Percentiles rank a stretch among this genome's conserved stretches.
Evolutionary conservation across 2,797 vertebrate genomes (phyloP).

Genomic region (Betta splendens): DNA sequence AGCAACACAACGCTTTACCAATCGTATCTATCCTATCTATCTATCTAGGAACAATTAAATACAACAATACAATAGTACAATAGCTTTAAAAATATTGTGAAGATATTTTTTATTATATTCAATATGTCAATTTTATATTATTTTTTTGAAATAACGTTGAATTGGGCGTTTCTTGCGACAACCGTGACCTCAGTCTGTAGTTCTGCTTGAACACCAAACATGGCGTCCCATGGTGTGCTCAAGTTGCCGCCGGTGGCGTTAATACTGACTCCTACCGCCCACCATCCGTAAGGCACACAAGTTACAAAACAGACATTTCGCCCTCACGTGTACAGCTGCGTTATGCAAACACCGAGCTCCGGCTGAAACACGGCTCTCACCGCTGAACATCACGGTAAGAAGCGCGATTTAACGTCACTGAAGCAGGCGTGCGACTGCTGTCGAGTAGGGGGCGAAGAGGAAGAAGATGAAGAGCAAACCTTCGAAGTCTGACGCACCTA

Average conservation of each 20-base stretch:
- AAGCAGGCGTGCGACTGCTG: not conserved
- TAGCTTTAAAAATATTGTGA: too few relatives aligned
- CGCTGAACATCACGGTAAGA: constrained; percentile 18
- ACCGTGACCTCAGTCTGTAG: constrained; percentile 18
- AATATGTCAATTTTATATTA: too few relatives aligned
- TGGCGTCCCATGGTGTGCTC: not conserved
- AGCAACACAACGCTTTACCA: too few relatives aligned
- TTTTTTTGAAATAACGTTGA: too few relatives aligned
- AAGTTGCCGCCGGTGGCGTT: too few relatives aligned
- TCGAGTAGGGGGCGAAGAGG: not conserved
- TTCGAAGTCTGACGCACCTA: constrained; percentile 25
- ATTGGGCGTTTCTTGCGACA: not conserved
- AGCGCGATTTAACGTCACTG: rapidly evolving
- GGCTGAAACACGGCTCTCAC: not conserved
- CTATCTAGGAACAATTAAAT: too few relatives aligned
- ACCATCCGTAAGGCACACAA: not conserved
- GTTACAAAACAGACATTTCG: constrained; percentile 74
- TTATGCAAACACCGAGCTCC: constrained; percentile 26
- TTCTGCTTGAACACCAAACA: constrained; percentile 28
- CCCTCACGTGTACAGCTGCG: constrained; percentile 38
- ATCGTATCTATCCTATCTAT: too few relatives aligned
- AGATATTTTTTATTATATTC: too few relatives aligned
- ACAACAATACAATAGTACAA: too few relatives aligned
- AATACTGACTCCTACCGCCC: constrained; percentile 52
- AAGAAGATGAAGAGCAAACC: constrained; percentile 61